Evolutionary conservation across 1,140 invertebrate genomes (phyloP), one percentile per base, ranked within the genome.

Genomic region (Pachypsylla venusta): DNA sequence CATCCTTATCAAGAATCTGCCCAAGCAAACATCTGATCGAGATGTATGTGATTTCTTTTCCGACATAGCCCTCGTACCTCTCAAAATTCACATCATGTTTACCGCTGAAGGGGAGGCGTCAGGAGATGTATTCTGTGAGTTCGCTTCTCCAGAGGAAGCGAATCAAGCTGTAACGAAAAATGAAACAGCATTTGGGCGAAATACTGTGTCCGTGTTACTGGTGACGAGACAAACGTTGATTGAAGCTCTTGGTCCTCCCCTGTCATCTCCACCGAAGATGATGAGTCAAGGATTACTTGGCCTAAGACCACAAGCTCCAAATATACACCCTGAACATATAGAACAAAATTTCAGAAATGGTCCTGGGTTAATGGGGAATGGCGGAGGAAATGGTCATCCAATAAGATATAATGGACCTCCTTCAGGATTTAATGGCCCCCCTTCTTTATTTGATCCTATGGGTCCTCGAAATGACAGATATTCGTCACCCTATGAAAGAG

Each of bases 81-180:
- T 77, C 25, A 79, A 83, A 60, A 87, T 92, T 60, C 85, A 90
- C 65, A 79, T 90, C 59, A 76, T 92, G 70, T 72, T 81, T 13
- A 84, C 83, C 62, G 70, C 79, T 5, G 75, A 75, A 42, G 80
- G 82, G 1, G 75, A 79, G 60, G 83, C 85, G 0, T 79, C 80
- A 0, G 89, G 90, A 0, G 83, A 90, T 63, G 89, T 87, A 30
- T 90, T 88, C 68, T 87, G 89, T 63, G 89, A 93, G 68, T 93
- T 94, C 67, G 71, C 75, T 10, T 78, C 76, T 14, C 60, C 71
- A 0, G 76, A 80, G 25, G 85, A 92, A 65, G 85, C 85, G 1
- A 71, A 78, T 10, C 72, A 75, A 57, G 89, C 88, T 0, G 63
- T 66, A 0, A 71, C 76, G 0, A 89, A 88, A 67, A 81, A 91